Conservation (phyloP, 2,888 invertebrate genomes). For the Sinhomidia bicolor region DNA sequence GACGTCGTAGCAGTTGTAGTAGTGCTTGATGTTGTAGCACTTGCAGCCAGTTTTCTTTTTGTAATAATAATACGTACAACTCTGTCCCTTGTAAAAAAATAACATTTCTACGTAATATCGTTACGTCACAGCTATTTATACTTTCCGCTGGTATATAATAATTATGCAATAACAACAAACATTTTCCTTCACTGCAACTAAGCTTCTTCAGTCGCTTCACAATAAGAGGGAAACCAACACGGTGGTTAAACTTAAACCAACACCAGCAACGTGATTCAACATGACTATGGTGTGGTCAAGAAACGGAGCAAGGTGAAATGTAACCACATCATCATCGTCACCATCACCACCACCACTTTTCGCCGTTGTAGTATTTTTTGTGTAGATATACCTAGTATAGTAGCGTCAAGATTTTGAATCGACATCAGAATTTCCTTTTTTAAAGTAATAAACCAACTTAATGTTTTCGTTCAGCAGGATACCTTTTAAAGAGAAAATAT, state of each 20-base stretch:
- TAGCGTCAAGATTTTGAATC: too few relatives aligned
- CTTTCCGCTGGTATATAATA: not conserved
- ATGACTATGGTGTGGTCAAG: not conserved
- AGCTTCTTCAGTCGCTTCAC: not conserved
- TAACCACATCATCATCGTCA: not conserved
- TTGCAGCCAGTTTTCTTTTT: not conserved
- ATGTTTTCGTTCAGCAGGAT: too few relatives aligned
- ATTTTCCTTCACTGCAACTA: not conserved
- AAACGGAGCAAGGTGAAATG: not conserved
- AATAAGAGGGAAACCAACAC: too few relatives aligned
- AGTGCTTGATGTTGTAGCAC: not conserved
- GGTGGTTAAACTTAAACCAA: too few relatives aligned
- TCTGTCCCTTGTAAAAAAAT: not conserved
- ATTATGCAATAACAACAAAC: constrained; percentile 40
- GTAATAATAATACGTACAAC: not conserved
- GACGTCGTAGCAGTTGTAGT: too few relatives aligned
- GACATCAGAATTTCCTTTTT: too few relatives aligned
- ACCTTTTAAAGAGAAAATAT: too few relatives aligned
- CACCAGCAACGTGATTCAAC: not conserved
- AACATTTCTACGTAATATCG: not conserved
- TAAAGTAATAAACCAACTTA: too few relatives aligned
- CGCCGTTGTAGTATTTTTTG: too few relatives aligned
- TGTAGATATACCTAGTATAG: too few relatives aligned
- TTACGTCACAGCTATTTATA: not conserved
- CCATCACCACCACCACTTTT: too few relatives aligned